These are phyloP conservation scores for Monochamus alternatus DNA, from an alignment of 2,888 invertebrate species.

Conservation along the genomic window DNA sequence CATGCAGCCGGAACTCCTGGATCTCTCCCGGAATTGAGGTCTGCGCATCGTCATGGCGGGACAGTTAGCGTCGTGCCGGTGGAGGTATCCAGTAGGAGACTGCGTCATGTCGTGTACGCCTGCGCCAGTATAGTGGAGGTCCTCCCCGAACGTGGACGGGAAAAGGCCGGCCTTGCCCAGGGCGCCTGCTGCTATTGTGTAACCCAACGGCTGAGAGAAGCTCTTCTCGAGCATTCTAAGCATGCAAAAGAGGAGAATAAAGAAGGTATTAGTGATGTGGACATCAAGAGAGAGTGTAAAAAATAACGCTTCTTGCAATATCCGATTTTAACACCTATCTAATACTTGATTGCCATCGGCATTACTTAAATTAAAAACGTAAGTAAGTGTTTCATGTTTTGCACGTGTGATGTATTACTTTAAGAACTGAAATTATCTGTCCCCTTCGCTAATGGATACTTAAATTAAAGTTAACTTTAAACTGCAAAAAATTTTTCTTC, in stretches of 20 bases:
- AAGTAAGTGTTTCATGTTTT: no score
- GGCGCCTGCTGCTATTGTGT: constrained; percentile 64
- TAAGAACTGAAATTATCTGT: no score
- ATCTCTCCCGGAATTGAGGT: constrained; percentile 61
- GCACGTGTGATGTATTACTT: no score
- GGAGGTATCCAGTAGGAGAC: constrained; percentile 56
- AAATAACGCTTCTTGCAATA: no score
- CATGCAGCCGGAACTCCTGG: constrained; percentile 69
- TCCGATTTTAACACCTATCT: no score
- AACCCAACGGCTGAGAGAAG: constrained; percentile 65
- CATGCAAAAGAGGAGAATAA: constrained; percentile 41
- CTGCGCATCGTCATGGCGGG: constrained; percentile 56
- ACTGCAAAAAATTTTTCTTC: no score
- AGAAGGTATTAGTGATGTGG: constrained; percentile 30
- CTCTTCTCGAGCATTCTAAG: constrained; percentile 63
- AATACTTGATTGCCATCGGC: no score
- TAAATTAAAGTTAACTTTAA: no score
- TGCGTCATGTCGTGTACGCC: constrained; percentile 61
- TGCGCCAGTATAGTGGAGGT: constrained; percentile 66
- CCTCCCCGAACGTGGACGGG: constrained; percentile 69
- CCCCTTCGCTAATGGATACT: no score
- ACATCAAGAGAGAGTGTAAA: neutral
- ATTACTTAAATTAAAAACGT: no score
- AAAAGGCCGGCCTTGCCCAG: constrained; percentile 70
- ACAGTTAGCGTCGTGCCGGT: constrained; percentile 63